These are phyloP conservation scores for Ceramica pisi DNA, from an alignment of 2,888 invertebrate species.

Conservation along the genomic window DNA sequence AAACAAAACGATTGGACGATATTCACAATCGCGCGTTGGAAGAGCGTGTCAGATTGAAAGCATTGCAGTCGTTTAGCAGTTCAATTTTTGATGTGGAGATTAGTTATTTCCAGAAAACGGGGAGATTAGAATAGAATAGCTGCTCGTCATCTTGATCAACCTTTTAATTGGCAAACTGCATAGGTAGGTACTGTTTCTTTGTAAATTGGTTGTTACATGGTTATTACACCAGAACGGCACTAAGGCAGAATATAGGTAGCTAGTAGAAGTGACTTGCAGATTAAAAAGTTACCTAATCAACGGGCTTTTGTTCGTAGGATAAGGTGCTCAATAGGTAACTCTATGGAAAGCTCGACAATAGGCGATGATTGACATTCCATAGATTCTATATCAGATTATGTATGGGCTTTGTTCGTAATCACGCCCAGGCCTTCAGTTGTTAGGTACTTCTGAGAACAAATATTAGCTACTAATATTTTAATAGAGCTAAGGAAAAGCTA, in stretches of 20 bases:
- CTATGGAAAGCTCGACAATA: neutral
- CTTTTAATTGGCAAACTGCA: no score
- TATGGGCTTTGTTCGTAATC: neutral
- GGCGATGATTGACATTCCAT: constrained; percentile 5
- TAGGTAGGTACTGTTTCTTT: no score
- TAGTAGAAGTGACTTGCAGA: constrained; percentile 18
- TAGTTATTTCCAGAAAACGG: no score
- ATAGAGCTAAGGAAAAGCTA: no score
- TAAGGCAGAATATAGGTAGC: neutral
- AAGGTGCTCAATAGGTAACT: neutral
- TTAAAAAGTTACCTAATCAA: constrained; percentile 15
- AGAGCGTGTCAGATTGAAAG: no score
- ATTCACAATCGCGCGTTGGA: no score
- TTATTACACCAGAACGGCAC: neutral
- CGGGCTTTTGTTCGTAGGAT: constrained; percentile 9
- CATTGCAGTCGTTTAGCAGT: no score
- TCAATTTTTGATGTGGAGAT: no score
- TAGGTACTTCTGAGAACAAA: neutral
- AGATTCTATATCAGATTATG: constrained; percentile 10
- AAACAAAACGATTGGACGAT: no score
- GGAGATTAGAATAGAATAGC: no score
- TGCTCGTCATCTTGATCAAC: no score
- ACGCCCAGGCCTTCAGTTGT: neutral
- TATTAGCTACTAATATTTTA: no score
- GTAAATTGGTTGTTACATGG: neutral